Base-by-base conservation (phyloP, 1,140 invertebrate species). In the Drosophila tani region DNA sequence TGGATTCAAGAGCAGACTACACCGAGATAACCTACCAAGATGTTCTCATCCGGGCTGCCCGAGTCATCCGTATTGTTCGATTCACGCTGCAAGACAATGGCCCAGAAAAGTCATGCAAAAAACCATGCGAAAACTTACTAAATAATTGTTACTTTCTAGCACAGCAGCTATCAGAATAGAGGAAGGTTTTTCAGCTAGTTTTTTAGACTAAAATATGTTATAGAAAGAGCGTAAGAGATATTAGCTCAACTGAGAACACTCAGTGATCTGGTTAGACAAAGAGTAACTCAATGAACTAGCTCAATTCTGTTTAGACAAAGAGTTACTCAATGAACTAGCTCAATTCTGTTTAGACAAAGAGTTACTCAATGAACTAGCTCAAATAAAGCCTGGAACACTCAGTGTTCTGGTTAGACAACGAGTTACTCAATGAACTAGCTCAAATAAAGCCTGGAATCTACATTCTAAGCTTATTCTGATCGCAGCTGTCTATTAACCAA, bases 41-140 rank as follows among this genome's bases (percentile, higher is more conserved):
- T 81, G 90, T 94, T 94, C 79, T 94, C 93, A 91, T 94, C 94
- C 65, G 95, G 94, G 70, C 94, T 94, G 82, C 94, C 94, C 91
- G 84, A 88, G 63, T 92, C 76, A 75, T 75, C 77, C 21, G 73
- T 47, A 27, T 68, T 51, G 49, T 75, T 69, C 63, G 60, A 56
- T 82, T 91, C 86, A 46, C 77, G 66, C 82, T 91, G 77, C 50
- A 84, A 76, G 45, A 67, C 51, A 55, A 38, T 21, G 32, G 50
- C 58, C 60, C 71, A 82, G 7, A 53, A 70, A 50, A 50, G 43
- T 56, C 82, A 91, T 86, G 80, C 83, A 79, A 53, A 69, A 69
- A 21, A 60, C 79, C 79, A 81, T 81, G 78, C 85, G 14, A 75
- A 71, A 71, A 45, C 63, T 63, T 51, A 27, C 63, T 60, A 55